Percentiles rank a stretch among this genome's conserved stretches.
These are phyloP conservation scores for Himalopsyche tibetana DNA, from an alignment of 2,888 invertebrate genomes.

Conservation along the genomic window DNA sequence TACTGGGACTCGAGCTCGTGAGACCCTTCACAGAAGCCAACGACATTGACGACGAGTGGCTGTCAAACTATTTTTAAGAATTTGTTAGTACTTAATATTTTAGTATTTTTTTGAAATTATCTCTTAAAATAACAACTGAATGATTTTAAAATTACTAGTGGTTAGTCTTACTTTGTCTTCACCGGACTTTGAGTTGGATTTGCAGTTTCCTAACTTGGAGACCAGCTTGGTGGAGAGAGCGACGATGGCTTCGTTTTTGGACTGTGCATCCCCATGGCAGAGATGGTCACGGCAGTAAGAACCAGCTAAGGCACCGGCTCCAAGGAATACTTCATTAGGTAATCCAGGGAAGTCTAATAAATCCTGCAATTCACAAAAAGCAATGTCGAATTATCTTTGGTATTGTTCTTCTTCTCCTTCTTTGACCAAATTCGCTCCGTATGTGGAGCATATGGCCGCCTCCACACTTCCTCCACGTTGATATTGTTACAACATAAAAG, in stretches of 20 bases:
- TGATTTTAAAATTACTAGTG: not conserved
- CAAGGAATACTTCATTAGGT: constrained; percentile 84
- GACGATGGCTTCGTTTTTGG: constrained; percentile 77
- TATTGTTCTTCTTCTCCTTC: not conserved
- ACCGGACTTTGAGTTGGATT: constrained; percentile 79
- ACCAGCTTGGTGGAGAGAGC: constrained; percentile 80
- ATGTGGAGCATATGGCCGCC: too few relatives aligned
- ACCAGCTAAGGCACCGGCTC: constrained; percentile 84
- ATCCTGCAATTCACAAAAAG: constrained; percentile 27
- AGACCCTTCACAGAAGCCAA: too few relatives aligned
- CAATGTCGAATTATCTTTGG: not conserved
- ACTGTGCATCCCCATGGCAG: constrained; percentile 74
- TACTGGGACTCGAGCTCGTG: too few relatives aligned
- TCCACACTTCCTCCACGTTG: too few relatives aligned
- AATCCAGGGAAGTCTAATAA: constrained; percentile 77
- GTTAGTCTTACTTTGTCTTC: constrained; percentile 78
- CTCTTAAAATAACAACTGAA: too few relatives aligned
- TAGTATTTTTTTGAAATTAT: too few relatives aligned
- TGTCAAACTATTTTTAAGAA: too few relatives aligned
- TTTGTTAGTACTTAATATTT: too few relatives aligned
- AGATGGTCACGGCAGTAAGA: constrained; percentile 83
- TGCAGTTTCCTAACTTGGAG: constrained; percentile 82
- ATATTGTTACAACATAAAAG: too few relatives aligned
- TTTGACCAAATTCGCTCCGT: too few relatives aligned
- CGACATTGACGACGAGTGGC: too few relatives aligned